Evolutionary conservation across 2,113 vertebrate genomes (phyloP).

Genomic region (Siniperca chuatsi): DNA sequence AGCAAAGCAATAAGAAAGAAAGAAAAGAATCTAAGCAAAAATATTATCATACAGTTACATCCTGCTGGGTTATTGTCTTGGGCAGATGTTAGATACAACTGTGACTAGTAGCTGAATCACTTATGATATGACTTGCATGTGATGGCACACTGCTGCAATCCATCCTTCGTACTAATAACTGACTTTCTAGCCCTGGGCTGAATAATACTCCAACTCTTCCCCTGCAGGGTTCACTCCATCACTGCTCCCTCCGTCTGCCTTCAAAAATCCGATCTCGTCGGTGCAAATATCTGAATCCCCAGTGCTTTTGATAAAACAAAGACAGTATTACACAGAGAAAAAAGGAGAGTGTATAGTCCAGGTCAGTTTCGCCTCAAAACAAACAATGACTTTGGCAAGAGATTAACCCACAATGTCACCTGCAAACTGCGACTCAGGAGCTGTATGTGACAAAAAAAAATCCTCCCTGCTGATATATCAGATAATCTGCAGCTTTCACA

Average conservation of each 20-base stretch:
- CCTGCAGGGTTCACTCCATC: constrained; percentile 27
- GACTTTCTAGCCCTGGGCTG: background rate
- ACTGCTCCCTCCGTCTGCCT: background rate
- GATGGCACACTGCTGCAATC: constrained; percentile 19
- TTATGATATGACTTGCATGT: constrained; percentile 20
- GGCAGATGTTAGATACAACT: constrained; percentile 24
- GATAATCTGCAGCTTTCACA: constrained; percentile 52
- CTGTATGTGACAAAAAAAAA: constrained; percentile 18
- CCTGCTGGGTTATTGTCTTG: constrained; percentile 38
- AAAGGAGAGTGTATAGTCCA: constrained; percentile 6
- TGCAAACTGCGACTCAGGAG: constrained; percentile 18
- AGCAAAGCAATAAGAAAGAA: constrained; percentile 26
- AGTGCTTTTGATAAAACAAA: background rate
- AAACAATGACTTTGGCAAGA: constrained; percentile 31
- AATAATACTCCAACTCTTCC: background rate
- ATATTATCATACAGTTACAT: background rate
- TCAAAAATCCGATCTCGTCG: background rate
- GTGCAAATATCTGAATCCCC: background rate
- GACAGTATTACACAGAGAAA: background rate
- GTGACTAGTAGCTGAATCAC: background rate
- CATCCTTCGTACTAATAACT: constrained; percentile 25
- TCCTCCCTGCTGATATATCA: constrained; percentile 19
- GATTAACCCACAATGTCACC: constrained; percentile 34
- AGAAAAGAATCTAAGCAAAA: constrained; percentile 9
- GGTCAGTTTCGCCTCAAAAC: constrained; percentile 45